These are phyloP conservation scores for Nyctalus aviator DNA, from an alignment of 2,797 vertebrate genomes.

Conservation along the genomic window DNA sequence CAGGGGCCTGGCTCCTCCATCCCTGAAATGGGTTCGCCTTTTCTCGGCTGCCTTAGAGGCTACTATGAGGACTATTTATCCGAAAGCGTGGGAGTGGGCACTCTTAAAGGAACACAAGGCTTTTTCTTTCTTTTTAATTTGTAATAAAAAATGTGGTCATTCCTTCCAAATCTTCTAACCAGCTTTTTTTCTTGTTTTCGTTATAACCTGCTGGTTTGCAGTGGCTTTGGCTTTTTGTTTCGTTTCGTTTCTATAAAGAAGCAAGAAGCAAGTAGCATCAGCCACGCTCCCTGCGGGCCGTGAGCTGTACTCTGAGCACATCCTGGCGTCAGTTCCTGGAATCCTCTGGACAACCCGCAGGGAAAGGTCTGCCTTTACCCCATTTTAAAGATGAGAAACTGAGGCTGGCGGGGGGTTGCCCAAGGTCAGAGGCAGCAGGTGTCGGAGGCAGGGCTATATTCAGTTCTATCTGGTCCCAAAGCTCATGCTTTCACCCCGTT, in stretches of 20 bases:
- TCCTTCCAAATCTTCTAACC: neutral
- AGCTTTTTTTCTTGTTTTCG: neutral
- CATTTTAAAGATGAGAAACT: slow-evolving; percentile 69
- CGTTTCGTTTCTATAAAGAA: neutral
- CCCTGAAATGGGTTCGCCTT: neutral
- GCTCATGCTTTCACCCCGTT: slow-evolving; percentile 16
- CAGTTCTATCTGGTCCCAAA: neutral
- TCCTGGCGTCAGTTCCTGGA: neutral
- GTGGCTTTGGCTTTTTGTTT: neutral
- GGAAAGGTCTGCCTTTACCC: neutral
- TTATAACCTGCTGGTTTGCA: neutral
- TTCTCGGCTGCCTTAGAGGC: neutral
- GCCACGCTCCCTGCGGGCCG: neutral
- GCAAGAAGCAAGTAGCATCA: neutral
- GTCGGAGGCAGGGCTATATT: neutral
- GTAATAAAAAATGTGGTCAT: neutral
- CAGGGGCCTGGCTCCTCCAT: neutral
- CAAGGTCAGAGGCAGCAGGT: neutral
- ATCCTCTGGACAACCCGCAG: neutral
- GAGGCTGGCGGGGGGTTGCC: slow-evolving; percentile 13
- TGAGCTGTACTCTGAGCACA: neutral
- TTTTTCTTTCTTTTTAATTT: neutral
- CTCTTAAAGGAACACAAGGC: neutral
- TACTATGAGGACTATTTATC: neutral
- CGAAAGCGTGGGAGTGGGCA: neutral